phyloP scores from a whole-genome alignment of 2,113 vertebrate genomes.

The Setophaga coronata region DNA sequence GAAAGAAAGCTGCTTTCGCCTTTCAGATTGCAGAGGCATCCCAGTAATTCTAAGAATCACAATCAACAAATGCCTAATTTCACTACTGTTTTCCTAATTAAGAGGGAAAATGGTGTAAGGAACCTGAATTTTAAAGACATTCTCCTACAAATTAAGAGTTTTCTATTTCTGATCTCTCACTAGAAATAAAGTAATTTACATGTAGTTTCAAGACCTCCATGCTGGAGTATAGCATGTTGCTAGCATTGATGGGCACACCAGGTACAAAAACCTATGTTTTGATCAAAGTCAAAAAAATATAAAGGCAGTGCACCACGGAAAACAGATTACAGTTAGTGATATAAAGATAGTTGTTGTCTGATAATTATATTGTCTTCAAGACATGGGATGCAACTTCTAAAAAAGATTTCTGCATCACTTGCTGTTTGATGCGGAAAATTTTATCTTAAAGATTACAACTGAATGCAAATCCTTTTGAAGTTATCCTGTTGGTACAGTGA shows the following conservation, averaged over 20 bases:
- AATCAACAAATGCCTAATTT: conserved; percentile 2
- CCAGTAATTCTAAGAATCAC: conserved; percentile 16
- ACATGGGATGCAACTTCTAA: neutral
- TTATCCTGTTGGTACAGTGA: neutral
- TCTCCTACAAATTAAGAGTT: neutral
- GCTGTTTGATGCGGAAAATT: neutral
- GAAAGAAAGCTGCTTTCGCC: conserved; percentile 17
- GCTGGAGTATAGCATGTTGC: neutral
- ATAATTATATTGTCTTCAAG: neutral
- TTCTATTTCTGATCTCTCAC: neutral
- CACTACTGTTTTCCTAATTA: neutral
- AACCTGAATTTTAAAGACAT: neutral
- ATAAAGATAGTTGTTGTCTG: neutral
- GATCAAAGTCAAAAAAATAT: neutral
- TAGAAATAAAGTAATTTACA: neutral
- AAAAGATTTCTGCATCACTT: neutral
- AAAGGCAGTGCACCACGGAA: neutral
- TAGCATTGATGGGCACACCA: neutral
- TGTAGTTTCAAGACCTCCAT: neutral
- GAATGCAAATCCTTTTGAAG: neutral
- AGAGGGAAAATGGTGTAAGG: neutral
- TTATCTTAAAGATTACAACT: neutral
- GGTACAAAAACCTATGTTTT: neutral
- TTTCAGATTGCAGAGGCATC: conserved; percentile 18
- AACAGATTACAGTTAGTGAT: neutral